Conservation (phyloP, 2,797 vertebrate species). For the Fringilla coelebs region DNA sequence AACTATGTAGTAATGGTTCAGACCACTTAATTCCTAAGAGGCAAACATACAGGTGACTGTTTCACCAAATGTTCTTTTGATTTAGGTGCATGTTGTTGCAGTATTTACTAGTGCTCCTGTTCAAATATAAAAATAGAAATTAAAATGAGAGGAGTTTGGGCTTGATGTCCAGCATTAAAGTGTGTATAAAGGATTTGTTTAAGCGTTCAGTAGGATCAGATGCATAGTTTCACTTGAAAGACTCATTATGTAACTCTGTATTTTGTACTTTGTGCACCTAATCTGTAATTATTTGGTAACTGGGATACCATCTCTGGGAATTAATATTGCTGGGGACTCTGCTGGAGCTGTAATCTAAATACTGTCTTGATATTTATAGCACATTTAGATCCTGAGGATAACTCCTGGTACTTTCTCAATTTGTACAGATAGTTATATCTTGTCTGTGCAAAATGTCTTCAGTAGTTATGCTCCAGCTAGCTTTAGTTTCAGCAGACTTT, state of each 20-base stretch:
- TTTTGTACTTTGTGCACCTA: slow-evolving; percentile 13
- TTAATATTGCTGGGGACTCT: slow-evolving; percentile 34
- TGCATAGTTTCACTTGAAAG: neutral
- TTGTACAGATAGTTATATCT: neutral
- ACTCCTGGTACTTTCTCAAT: neutral
- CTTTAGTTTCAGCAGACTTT: neutral
- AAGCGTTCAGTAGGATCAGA: neutral
- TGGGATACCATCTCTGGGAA: slow-evolving; percentile 42
- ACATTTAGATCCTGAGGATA: neutral
- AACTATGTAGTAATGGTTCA: neutral
- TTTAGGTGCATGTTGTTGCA: neutral
- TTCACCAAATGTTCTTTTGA: neutral
- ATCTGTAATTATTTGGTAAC: slow-evolving; percentile 56
- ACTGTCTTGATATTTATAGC: slow-evolving; percentile 35
- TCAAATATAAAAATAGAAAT: neutral
- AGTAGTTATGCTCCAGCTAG: neutral
- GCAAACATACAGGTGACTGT: neutral
- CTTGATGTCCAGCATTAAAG: neutral
- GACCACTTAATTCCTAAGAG: neutral
- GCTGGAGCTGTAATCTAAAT: slow-evolving; percentile 43
- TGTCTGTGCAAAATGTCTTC: neutral
- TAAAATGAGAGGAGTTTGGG: neutral
- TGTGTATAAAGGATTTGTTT: neutral
- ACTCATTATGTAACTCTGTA: slow-evolving; percentile 9
- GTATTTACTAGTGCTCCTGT: neutral